Conservation (phyloP, 2,888 invertebrate genomes). For the Agrochola lota region DNA sequence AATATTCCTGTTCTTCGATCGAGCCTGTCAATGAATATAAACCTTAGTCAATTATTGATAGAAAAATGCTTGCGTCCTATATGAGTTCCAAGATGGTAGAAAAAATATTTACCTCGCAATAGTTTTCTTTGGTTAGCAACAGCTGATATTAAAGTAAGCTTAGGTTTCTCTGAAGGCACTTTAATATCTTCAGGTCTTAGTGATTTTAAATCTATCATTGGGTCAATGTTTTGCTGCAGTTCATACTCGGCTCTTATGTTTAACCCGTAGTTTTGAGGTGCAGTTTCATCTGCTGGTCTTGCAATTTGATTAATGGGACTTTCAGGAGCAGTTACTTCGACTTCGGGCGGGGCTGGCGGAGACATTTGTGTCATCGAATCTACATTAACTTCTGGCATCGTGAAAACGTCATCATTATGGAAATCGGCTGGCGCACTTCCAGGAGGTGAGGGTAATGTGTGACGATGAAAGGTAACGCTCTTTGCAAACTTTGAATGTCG, state of each 20-base stretch:
- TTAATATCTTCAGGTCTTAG: constrained; percentile 89
- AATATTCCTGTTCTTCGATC: constrained; percentile 94
- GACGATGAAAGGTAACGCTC: constrained; percentile 96
- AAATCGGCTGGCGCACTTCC: constrained; percentile 85
- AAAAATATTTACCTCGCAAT: constrained; percentile 85
- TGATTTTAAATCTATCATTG: constrained; percentile 82
- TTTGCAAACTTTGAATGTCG: constrained; percentile 96
- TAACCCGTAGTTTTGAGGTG: constrained; percentile 72
- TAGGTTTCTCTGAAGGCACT: constrained; percentile 90
- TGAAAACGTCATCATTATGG: constrained; percentile 80
- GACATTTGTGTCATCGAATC: constrained; percentile 70
- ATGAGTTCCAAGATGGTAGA: not conserved
- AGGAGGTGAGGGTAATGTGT: constrained; percentile 95
- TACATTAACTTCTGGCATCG: constrained; percentile 79
- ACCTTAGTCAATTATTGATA: constrained; percentile 61
- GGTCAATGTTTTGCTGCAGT: constrained; percentile 78
- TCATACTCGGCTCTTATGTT: constrained; percentile 80
- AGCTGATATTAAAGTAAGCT: constrained; percentile 89
- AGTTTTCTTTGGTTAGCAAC: constrained; percentile 91
- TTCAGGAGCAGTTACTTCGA: constrained; percentile 66
- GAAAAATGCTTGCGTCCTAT: constrained; percentile 6
- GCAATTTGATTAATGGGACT: constrained; percentile 71
- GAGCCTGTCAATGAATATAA: constrained; percentile 87
- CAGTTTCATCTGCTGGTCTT: constrained; percentile 66
- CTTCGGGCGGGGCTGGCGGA: constrained; percentile 64